Percentiles rank a stretch among this genome's conserved stretches.
Evolutionary conservation across 2,888 invertebrate species (phyloP).

Genomic region (Drymonia ruficornis): DNA sequence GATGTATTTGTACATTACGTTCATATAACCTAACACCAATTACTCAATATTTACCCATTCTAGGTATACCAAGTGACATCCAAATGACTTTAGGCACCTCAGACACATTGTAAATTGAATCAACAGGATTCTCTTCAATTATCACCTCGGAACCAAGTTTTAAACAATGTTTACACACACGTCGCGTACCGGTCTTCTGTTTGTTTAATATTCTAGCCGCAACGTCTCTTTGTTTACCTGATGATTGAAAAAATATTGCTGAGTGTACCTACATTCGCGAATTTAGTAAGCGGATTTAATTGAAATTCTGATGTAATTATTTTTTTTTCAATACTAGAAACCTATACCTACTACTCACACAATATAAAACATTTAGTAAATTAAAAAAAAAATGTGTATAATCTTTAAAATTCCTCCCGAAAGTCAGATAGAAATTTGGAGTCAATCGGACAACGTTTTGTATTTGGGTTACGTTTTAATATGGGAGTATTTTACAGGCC

Average conservation of each 20-base stretch:
- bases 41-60: slow-evolving; percentile 23
- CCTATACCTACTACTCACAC: too few relatives aligned
- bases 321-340: too few relatives aligned
- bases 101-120: slow-evolving; percentile 50
- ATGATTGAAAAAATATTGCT: slow-evolving; percentile 28
- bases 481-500: too few relatives aligned
- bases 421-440: too few relatives aligned
- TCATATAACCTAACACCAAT: not conserved
- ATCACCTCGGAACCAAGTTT: slow-evolving; percentile 49
- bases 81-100: slow-evolving; percentile 50
- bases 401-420: too few relatives aligned
- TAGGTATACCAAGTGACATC: slow-evolving; percentile 42
- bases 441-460: too few relatives aligned
- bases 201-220: slow-evolving; percentile 38
- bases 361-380: too few relatives aligned
- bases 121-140: slow-evolving; percentile 57
- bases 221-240: slow-evolving; percentile 29
- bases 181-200: slow-evolving; percentile 48
- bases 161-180: slow-evolving; percentile 48
- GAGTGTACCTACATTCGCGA: slow-evolving; percentile 27
- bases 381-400: too few relatives aligned
- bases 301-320: not conserved
- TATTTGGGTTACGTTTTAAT: too few relatives aligned
- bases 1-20: not conserved
- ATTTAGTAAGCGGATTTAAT: not conserved